These are phyloP conservation scores for Trachymyrmex cornetzi DNA, from an alignment of 1,140 invertebrate genomes.

Conservation along the genomic window DNA sequence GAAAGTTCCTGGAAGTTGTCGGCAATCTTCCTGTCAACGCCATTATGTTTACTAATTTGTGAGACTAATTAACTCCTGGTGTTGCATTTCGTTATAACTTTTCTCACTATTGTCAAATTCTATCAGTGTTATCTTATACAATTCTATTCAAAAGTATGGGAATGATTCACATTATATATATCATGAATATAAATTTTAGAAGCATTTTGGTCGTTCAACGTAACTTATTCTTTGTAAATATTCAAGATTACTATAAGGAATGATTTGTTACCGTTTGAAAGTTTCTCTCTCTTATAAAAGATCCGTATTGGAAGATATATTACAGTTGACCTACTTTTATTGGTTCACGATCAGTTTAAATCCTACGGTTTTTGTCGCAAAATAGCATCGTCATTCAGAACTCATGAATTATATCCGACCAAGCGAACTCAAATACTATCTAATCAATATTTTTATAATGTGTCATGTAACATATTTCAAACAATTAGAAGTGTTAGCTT, in stretches of 20 bases:
- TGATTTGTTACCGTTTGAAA: background rate
- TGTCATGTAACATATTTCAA: background rate
- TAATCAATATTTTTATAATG: constrained; percentile 18
- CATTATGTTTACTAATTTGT: constrained; percentile 41
- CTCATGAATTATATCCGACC: background rate
- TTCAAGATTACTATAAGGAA: background rate
- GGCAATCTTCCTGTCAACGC: constrained; percentile 45
- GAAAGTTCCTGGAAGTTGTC: constrained; percentile 62
- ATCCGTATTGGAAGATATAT: constrained; percentile 4
- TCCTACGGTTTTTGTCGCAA: background rate
- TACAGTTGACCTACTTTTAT: constrained; percentile 39
- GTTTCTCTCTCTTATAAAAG: background rate
- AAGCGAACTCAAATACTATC: constrained; percentile 7
- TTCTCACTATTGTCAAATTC: constrained; percentile 38
- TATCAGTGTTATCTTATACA: background rate
- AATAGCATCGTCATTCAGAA: constrained; percentile 26
- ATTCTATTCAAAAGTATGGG: no score
- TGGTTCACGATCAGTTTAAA: background rate
- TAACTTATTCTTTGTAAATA: background rate
- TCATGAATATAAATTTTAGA: background rate
- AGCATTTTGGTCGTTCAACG: background rate
- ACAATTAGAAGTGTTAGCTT: background rate
- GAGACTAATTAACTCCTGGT: constrained; percentile 48
- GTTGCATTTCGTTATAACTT: background rate
- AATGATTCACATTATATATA: background rate